phyloP scores from a whole-genome alignment of 2,797 vertebrate species.

The Falco biarmicus region DNA sequence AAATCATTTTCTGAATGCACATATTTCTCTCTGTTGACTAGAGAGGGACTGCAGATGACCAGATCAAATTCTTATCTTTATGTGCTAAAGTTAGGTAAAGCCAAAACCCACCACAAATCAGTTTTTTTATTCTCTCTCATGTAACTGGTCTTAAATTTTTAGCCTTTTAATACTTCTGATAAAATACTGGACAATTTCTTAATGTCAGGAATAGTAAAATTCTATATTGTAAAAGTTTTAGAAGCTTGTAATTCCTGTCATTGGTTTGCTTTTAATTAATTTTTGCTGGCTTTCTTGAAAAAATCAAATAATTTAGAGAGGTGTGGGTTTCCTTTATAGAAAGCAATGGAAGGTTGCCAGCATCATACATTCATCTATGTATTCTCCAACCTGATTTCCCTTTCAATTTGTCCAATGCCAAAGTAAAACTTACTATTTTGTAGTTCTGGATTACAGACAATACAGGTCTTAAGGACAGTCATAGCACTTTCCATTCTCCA shows the following conservation, averaged over 20 bases:
- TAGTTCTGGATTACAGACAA: not conserved
- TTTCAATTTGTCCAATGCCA: not conserved
- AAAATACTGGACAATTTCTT: not conserved
- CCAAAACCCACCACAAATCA: not conserved
- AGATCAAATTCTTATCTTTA: not conserved
- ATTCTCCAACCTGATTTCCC: not conserved
- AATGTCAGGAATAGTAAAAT: not conserved
- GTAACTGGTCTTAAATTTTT: not conserved
- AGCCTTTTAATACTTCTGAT: not conserved
- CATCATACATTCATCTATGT: accelerated
- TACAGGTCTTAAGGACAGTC: not conserved
- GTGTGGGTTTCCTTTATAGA: not conserved
- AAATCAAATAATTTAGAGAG: not conserved
- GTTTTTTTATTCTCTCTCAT: not conserved
- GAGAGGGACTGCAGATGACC: not conserved
- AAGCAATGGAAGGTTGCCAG: not conserved
- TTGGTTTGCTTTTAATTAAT: not conserved
- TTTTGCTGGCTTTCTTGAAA: not conserved
- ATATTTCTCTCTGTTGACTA: not conserved
- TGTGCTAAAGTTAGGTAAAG: not conserved
- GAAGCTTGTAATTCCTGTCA: not conserved
- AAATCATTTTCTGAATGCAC: not conserved
- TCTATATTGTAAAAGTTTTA: not conserved
- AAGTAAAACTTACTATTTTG: not conserved
- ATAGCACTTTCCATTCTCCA: not conserved